Evolutionary conservation across 1,140 invertebrate genomes (phyloP).

Genomic region (Streblospio benedicti): DNA sequence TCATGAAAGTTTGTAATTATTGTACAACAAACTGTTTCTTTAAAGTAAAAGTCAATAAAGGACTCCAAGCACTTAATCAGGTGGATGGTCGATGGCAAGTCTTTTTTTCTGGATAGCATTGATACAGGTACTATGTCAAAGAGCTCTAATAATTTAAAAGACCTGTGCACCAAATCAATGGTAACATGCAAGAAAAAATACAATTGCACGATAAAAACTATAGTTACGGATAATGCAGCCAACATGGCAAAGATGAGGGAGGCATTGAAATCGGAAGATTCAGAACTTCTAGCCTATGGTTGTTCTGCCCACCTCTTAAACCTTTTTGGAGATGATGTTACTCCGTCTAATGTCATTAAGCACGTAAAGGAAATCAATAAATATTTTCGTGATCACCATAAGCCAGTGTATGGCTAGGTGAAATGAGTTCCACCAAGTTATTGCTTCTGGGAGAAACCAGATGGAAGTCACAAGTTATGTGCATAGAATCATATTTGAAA

Average conservation of each 20-base stretch:
- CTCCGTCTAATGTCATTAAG: background rate
- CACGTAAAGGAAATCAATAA: slow-evolving; percentile 1
- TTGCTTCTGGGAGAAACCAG: background rate
- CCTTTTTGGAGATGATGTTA: background rate
- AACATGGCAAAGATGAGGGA: background rate
- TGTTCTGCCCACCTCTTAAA: slow-evolving; percentile 9
- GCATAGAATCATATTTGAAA: background rate
- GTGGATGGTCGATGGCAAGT: too few species aligned
- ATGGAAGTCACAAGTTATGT: background rate
- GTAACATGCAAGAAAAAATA: too few species aligned
- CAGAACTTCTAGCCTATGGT: background rate
- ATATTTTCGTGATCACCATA: background rate
- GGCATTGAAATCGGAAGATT: background rate
- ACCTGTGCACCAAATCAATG: too few species aligned
- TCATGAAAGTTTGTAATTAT: too few species aligned
- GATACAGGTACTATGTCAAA: too few species aligned
- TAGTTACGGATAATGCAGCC: background rate
- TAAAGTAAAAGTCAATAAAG: too few species aligned
- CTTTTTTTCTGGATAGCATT: too few species aligned
- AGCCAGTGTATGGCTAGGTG: background rate
- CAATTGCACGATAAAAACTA: background rate
- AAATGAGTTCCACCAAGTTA: background rate
- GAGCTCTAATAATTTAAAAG: too few species aligned
- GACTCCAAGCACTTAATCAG: too few species aligned
- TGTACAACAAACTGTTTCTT: too few species aligned